Evolutionary conservation across 2,113 vertebrate genomes (phyloP).

Genomic region (Zootoca vivipara): DNA sequence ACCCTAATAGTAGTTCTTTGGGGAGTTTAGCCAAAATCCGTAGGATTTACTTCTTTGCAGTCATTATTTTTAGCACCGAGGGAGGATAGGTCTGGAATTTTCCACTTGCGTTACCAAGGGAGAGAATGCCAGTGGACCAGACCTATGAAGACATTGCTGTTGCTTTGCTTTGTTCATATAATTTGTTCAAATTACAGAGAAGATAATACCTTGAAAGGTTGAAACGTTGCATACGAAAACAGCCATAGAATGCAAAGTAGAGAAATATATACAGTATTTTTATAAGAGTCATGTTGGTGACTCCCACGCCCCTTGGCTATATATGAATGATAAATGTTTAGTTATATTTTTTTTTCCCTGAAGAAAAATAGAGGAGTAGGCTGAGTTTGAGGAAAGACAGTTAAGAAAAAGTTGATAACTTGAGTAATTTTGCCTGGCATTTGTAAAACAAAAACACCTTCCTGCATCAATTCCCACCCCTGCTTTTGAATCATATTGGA

Average conservation of each 20-base stretch:
- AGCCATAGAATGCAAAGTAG: too few species aligned
- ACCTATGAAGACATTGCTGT: not conserved
- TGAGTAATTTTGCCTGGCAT: constrained; percentile 55
- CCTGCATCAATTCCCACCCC: constrained; percentile 8
- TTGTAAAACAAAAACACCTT: constrained; percentile 7
- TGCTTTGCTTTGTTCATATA: not conserved
- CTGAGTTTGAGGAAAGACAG: not conserved
- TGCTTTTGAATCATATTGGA: not conserved
- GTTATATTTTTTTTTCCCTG: too few species aligned
- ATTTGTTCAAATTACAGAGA: not conserved
- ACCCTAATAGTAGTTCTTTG: too few species aligned
- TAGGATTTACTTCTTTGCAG: not conserved
- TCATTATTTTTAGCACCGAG: not conserved
- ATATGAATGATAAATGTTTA: not conserved
- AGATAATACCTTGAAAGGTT: not conserved
- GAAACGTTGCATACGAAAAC: not conserved
- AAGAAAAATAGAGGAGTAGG: not conserved
- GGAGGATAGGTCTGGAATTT: not conserved
- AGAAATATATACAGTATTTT: too few species aligned
- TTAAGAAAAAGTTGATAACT: constrained; percentile 39
- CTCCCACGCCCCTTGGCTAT: not conserved
- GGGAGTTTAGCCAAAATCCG: not conserved
- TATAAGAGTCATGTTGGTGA: not conserved
- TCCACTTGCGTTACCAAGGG: too few species aligned
- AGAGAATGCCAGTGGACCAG: too few species aligned